Conservation (phyloP, 2,888 invertebrate species). For the Biston stratarius region DNA sequence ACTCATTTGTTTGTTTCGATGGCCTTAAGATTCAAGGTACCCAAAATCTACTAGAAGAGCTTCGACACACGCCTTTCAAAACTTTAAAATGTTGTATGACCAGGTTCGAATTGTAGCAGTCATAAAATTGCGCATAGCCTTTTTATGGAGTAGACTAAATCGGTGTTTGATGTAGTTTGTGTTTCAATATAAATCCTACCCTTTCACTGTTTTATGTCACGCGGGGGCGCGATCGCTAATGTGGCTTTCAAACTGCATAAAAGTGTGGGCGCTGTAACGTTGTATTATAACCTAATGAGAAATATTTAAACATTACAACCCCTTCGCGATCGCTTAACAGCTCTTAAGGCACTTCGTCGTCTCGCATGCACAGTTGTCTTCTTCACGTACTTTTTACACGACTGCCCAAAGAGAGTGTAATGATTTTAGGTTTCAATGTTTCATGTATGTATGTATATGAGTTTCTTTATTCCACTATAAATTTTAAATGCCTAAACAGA, state of each 20-base stretch:
- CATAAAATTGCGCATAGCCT: slow-evolving; percentile 4
- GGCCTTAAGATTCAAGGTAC: slow-evolving; percentile 66
- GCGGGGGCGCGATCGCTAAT: slow-evolving; percentile 12
- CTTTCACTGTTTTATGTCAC: slow-evolving; percentile 10
- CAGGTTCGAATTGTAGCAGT: not conserved
- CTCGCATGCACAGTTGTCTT: too few relatives aligned
- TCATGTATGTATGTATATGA: too few relatives aligned
- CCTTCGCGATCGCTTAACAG: too few relatives aligned
- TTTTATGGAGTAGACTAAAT: not conserved
- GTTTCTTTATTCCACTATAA: too few relatives aligned
- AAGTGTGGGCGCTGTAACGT: slow-evolving; percentile 14
- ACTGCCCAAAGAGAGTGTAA: too few relatives aligned
- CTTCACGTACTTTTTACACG: too few relatives aligned
- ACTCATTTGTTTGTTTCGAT: slow-evolving; percentile 65
- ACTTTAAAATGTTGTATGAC: slow-evolving; percentile 10
- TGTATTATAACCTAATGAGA: not conserved
- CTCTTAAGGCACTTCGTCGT: too few relatives aligned
- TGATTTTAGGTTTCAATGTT: too few relatives aligned
- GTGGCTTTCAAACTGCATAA: slow-evolving; percentile 15
- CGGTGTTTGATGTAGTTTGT: not conserved
- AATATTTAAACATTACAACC: not conserved
- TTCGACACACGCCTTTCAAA: slow-evolving; percentile 32
- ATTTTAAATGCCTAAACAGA: too few relatives aligned
- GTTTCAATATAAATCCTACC: slow-evolving; percentile 9
- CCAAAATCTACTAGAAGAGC: slow-evolving; percentile 53